These are phyloP conservation scores for Drosophila mimetica DNA, from an alignment of 2,888 invertebrate genomes.

Conservation along the genomic window DNA sequence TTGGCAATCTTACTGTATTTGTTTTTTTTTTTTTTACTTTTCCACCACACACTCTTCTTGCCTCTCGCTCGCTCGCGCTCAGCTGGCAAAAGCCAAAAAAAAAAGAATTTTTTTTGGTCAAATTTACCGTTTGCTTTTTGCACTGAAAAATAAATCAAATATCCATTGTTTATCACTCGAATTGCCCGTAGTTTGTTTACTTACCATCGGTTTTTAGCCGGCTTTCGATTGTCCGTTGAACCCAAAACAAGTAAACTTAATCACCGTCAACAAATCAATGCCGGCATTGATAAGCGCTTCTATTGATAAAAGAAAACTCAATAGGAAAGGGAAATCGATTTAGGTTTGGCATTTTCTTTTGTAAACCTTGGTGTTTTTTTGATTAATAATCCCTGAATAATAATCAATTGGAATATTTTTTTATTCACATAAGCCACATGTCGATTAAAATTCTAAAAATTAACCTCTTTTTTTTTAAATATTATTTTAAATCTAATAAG, in stretches of 20 bases:
- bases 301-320: slow-evolving; percentile 16
- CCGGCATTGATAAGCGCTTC: slow-evolving; percentile 27
- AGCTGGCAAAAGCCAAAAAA: slow-evolving; percentile 43
- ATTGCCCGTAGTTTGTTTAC: neutral
- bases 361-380: no score
- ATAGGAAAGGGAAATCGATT: slow-evolving; percentile 1
- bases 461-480: no score
- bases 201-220: slow-evolving; percentile 9
- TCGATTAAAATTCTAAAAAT: no score
- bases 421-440: no score
- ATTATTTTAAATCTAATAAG: no score
- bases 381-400: no score
- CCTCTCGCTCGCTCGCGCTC: slow-evolving; percentile 58
- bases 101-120: neutral
- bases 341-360: neutral
- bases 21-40: slow-evolving; percentile 43
- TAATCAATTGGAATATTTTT: no score
- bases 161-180: neutral
- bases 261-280: slow-evolving; percentile 27
- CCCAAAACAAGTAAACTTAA: neutral
- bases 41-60: slow-evolving; percentile 50
- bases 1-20: slow-evolving; percentile 64
- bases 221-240: slow-evolving; percentile 3
- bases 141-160: neutral
- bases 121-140: slow-evolving; percentile 27